Base-by-base conservation (phyloP, 2,797 vertebrate species). In the Rhinogobio ventralis region DNA sequence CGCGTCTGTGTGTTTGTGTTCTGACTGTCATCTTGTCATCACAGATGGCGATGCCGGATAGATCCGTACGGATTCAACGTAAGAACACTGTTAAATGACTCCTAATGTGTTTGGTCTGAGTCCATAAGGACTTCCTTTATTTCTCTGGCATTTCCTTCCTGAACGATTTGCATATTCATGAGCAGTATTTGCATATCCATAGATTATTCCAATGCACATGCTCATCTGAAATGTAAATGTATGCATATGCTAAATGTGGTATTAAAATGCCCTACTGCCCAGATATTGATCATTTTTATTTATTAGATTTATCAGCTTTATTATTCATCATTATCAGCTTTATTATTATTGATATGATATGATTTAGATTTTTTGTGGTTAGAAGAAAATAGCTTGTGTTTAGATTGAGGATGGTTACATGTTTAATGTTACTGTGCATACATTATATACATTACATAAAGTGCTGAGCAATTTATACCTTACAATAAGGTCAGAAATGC, bases 231-330 rank as follows among this genome's bases (percentile, higher is more conserved):
- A 60, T 25, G 55, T 25, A 60, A 51, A 51, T 6, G 1, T 42
- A 42, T 42, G 36, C 36, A 39, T 39, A 36, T 36, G 36, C 36
- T 36, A 36, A 36, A 36, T 36, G 36, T 36, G 36, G 36, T 36
- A 36, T 36, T 36, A 36, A 36, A 36, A 9, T 8, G 39, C 2
- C 39, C 7, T 55, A 23, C 20, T 57, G 23, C 2, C 7, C 53
- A 20, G 55, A 57, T 57, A 55, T n/a, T n/a, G 15, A 49, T 49
- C 5, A 15, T 51, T 51, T 51, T 19, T 51, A 90, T 90, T 93
- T 87, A 92, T 93, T 91, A 87, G 73, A 84, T 49, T 91, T 89
- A 91, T 92, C 90, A 87, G 81, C 5, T 13, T 45, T 46, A 28
- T 71, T 7, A 42, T 42, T 42, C 39, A 42, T 42, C 39, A 42